Conservation (phyloP, 2,888 invertebrate species). For the Oscheius sp. region DNA sequence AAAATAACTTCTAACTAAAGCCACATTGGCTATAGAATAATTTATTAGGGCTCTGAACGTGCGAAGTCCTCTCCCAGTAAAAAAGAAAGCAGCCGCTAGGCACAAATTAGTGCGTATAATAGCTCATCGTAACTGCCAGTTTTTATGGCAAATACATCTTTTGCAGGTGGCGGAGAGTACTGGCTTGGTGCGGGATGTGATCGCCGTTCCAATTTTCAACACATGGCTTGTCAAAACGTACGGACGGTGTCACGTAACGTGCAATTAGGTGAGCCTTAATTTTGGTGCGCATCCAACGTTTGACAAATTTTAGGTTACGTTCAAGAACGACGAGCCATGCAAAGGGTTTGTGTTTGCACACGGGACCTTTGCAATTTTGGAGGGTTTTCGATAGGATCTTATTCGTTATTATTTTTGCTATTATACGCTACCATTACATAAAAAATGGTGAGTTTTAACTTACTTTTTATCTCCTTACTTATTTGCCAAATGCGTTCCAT, state of each 20-base stretch:
- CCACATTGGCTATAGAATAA: background rate
- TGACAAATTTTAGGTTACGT: slow-evolving; percentile 44
- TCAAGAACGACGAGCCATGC: slow-evolving; percentile 60
- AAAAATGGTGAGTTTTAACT: slow-evolving; percentile 1
- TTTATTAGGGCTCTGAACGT: background rate
- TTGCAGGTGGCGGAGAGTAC: slow-evolving; percentile 57
- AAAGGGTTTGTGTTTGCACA: slow-evolving; percentile 63
- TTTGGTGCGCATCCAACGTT: background rate
- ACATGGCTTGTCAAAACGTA: slow-evolving; percentile 62
- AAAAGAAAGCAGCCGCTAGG: background rate
- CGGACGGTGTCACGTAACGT: slow-evolving; percentile 57
- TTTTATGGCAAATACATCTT: slow-evolving; percentile 6
- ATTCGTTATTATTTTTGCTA: slow-evolving; percentile 13
- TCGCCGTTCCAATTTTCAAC: slow-evolving; percentile 59
- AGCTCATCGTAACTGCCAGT: background rate
- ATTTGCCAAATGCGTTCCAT: too few species aligned
- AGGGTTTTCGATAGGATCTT: background rate
- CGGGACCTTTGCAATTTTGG: slow-evolving; percentile 59
- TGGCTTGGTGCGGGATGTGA: slow-evolving; percentile 67
- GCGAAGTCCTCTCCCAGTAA: background rate
- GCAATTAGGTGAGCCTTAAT: slow-evolving; percentile 43
- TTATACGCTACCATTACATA: background rate
- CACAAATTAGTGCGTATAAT: background rate
- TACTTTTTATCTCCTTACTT: too few species aligned
- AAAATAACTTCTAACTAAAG: background rate